phyloP scores from a whole-genome alignment of 1,140 invertebrate species.

The Papilio helenus region DNA sequence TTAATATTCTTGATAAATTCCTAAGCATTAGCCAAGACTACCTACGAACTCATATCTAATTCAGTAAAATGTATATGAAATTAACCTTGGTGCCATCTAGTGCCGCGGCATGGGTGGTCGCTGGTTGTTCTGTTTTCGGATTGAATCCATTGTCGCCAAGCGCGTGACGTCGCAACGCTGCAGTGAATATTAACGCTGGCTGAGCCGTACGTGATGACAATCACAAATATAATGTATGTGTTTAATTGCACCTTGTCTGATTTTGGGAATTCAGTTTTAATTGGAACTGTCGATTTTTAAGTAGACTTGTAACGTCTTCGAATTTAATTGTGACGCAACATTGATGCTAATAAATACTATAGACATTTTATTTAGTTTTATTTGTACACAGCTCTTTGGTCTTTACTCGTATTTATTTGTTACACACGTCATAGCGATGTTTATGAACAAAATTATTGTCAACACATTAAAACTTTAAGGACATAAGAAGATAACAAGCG shows the following conservation, averaged over 20 bases:
- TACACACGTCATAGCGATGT: neutral
- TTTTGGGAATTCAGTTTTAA: neutral
- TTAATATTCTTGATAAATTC: slow-evolving; percentile 8
- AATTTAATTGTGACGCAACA: neutral
- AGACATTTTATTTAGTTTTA: neutral
- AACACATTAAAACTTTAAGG: slow-evolving; percentile 24
- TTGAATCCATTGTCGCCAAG: slow-evolving; percentile 64
- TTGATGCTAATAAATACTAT: neutral
- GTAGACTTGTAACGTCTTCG: neutral
- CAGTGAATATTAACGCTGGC: slow-evolving; percentile 50
- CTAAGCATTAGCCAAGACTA: neutral
- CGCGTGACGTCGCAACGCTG: slow-evolving; percentile 58
- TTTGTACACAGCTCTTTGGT: neutral
- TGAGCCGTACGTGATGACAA: neutral
- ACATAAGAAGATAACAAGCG: slow-evolving; percentile 7
- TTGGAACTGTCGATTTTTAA: neutral
- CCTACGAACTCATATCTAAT: neutral
- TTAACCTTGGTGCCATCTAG: neutral
- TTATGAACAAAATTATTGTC: slow-evolving; percentile 17
- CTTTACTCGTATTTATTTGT: neutral
- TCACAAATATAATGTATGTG: neutral
- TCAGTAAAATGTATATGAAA: too few species aligned
- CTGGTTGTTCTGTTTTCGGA: slow-evolving; percentile 54
- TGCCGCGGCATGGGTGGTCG: slow-evolving; percentile 57
- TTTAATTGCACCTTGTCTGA: neutral